phyloP scores from a whole-genome alignment of 2,888 invertebrate genomes.

The Acanthococcus lagerstroemiae region DNA sequence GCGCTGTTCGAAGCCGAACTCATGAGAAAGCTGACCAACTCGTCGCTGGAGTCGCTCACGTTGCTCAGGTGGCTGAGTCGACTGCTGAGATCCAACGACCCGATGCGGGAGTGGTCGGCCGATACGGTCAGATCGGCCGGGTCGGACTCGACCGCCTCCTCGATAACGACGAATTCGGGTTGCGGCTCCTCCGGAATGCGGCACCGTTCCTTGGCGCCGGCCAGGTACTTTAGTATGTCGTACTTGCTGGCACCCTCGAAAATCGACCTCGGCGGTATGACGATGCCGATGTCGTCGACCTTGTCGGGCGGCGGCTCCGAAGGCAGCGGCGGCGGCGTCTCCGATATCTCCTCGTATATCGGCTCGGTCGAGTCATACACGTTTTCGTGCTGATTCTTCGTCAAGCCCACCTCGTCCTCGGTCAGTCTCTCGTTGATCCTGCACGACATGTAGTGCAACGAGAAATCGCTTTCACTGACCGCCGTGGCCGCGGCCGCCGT shows the following conservation, averaged over 20 bases:
- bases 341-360: constrained; percentile 52
- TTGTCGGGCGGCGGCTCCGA: constrained; percentile 62
- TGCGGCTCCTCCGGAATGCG: constrained; percentile 33
- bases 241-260: constrained; percentile 66
- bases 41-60: constrained; percentile 64
- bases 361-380: constrained; percentile 66
- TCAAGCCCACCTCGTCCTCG: constrained; percentile 28
- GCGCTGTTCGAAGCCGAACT: not conserved
- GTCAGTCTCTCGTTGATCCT: constrained; percentile 14
- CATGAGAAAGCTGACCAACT: not conserved
- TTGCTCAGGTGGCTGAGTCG: constrained; percentile 67
- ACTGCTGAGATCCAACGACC: constrained; percentile 51
- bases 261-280: constrained; percentile 47
- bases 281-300: constrained; percentile 56
- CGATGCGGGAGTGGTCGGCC: constrained; percentile 45
- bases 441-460: constrained; percentile 34
- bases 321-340: constrained; percentile 62
- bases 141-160: constrained; percentile 28
- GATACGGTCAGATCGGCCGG: constrained; percentile 51
- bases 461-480: constrained; percentile 29
- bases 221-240: constrained; percentile 78
- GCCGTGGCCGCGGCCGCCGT: constrained; percentile 23
- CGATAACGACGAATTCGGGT: constrained; percentile 28
- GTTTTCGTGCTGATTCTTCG: constrained; percentile 50
- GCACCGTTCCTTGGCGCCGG: constrained; percentile 68